Evolutionary conservation across 2,888 invertebrate species (phyloP), one percentile per base, ranked within the genome.

Genomic region (Apamea monoglypha): DNA sequence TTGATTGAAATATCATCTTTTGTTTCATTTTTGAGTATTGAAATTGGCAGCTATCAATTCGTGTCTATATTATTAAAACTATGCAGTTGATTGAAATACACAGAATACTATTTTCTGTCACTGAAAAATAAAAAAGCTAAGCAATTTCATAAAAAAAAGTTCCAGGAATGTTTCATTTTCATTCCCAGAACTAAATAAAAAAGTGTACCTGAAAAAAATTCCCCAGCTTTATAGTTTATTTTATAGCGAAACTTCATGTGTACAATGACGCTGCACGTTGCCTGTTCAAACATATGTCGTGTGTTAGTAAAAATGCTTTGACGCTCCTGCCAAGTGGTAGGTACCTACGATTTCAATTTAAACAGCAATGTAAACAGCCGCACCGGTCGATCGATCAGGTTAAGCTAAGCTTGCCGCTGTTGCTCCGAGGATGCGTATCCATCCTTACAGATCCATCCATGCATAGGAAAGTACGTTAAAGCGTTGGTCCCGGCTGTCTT

Each of bases 221-320:
- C 3, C 0, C 12, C n/a, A 10, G 4, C 10, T 16, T 29, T 80
- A 63, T 53, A 36, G 29, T 82, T 61, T 16, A 56, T 29, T 69
- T 36, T 50, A 16, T 74, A 84, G 73, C 70, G 47, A 80, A 80
- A 81, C 25, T 63, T 71, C 12, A 56, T 16, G 29, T 53, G 21
- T 61, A 56, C 44, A 71, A 50, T 76, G 40, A 18, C 74, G 18
- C 29, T 36, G 25, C 29, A 53, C 44, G 36, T 56, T 61, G 59
- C 36, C 7, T 29, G 29, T 59, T 67, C 64, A 77, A 81, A 64
- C 61, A 76, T 70, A n/a, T 61, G 29, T 74, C n/a, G n/a, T 4
- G 16, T 53, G 59, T 29, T 36, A 56, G 69, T 61, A 76, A 82
- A 67, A 84, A 84, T 77, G 82, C 77, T 86, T 86, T 86, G 76